phyloP scores from a whole-genome alignment of 2,888 invertebrate species.

The Cryptocephalus moraei region DNA sequence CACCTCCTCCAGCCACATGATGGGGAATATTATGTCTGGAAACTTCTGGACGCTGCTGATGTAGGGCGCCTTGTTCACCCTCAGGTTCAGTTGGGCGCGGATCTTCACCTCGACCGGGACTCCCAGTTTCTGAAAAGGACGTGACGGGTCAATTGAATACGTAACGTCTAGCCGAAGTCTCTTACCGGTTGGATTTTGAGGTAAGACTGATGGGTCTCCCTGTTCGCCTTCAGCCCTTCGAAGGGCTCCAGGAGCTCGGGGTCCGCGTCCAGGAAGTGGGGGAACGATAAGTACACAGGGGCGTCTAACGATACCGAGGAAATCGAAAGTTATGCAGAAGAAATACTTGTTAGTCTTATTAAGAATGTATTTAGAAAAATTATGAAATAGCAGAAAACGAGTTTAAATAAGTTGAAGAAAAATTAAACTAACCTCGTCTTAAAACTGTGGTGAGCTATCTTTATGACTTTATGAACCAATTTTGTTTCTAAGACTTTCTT shows the following conservation, averaged over 20 bases:
- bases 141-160: neutral
- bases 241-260: slow-evolving; percentile 54
- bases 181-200: slow-evolving; percentile 79
- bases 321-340: neutral
- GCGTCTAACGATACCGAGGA: slow-evolving; percentile 51
- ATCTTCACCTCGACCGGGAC: slow-evolving; percentile 76
- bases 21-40: slow-evolving; percentile 70
- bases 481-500: too few relatives aligned
- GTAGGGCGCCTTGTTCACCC: slow-evolving; percentile 62
- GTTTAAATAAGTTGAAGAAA: too few relatives aligned
- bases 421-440: too few relatives aligned
- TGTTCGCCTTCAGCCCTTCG: slow-evolving; percentile 60
- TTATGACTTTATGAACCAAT: too few relatives aligned
- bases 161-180: neutral
- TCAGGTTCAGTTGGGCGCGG: slow-evolving; percentile 70
- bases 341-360: neutral
- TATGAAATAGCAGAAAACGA: too few relatives aligned
- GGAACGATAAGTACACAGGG: slow-evolving; percentile 80
- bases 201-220: slow-evolving; percentile 62
- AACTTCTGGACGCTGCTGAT: slow-evolving; percentile 65
- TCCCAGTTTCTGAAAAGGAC: slow-evolving; percentile 60
- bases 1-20: slow-evolving; percentile 80
- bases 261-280: slow-evolving; percentile 80
- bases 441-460: too few relatives aligned
- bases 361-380: too few relatives aligned